Base-by-base conservation (phyloP, 2,797 vertebrate species). In the Mus spretus region DNA sequence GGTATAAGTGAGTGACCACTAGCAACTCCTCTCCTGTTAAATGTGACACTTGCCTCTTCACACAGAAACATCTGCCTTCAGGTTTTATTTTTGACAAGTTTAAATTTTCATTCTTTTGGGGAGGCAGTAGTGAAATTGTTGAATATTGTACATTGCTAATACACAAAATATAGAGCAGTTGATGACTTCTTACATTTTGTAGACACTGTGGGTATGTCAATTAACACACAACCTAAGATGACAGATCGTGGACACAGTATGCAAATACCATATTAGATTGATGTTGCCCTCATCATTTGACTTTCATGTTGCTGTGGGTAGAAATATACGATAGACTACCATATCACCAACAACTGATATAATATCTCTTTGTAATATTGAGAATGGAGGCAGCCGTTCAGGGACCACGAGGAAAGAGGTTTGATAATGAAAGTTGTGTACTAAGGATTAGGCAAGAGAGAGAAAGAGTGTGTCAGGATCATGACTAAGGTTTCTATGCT, bases 221-320 rank as follows among this genome's bases (percentile, higher is more conserved):
- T 17, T 93, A 88, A 50, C 80, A 59, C 2, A 24, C 78, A 74
- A 63, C 6, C 83, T 96, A 88, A 85, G 77, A 81, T 53, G 40
- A 67, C 47, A 92, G 93, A 95, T 79, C 79, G 13, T 44, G 40
- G 20, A 84, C 82, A 67, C 50, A 8, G 70, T 94, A 14, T 89
- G 57, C 28, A 65, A 90, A 82, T 78, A 11, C 92, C 19, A 82
- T 90, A 26, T 82, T 77, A 86, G 81, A 44, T 34, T 86, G 10
- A 95, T 82, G 4, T 80, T 96, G 5, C 11, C 34, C 34, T 94
- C 47, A 89, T 94, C 44, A 53, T 90, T 96, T 91, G 95, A 93
- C 79, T 89, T 86, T 70, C 6, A 26, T 91, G 15, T 80, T 90
- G 26, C 82, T 86, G 31, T 47, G 13, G 15, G 22, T 93, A 6